phyloP scores from a whole-genome alignment of 2,797 vertebrate genomes.

The Eurystomus glaucurus region DNA sequence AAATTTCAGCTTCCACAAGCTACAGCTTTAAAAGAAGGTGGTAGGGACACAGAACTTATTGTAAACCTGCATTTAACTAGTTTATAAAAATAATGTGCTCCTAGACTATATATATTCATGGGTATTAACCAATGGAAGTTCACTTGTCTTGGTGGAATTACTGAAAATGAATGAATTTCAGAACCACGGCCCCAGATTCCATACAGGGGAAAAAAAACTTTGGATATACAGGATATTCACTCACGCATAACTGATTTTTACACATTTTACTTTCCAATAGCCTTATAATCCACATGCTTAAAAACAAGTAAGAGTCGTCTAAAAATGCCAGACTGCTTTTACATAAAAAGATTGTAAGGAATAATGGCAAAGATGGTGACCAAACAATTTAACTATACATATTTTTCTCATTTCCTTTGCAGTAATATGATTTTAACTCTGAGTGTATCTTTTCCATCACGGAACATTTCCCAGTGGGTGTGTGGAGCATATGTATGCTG shows the following conservation, averaged over 20 bases:
- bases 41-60: neutral
- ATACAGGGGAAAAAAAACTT: neutral
- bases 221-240: neutral
- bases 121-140: neutral
- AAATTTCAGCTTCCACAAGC: slow-evolving; percentile 40
- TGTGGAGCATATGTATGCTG: neutral
- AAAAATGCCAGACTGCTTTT: neutral
- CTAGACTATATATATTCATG: neutral
- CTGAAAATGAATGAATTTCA: neutral
- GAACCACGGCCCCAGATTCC: neutral
- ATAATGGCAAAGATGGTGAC: neutral
- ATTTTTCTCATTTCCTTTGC: neutral
- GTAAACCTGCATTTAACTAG: neutral
- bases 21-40: neutral
- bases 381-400: neutral
- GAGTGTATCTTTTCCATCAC: neutral
- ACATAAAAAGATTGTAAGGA: neutral
- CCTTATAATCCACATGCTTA: neutral
- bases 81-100: neutral
- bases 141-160: neutral
- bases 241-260: neutral
- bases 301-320: neutral
- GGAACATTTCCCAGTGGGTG: neutral
- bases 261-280: neutral
- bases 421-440: neutral